phyloP scores from a whole-genome alignment of 2,113 vertebrate genomes.

The Alaudala cheleensis region DNA sequence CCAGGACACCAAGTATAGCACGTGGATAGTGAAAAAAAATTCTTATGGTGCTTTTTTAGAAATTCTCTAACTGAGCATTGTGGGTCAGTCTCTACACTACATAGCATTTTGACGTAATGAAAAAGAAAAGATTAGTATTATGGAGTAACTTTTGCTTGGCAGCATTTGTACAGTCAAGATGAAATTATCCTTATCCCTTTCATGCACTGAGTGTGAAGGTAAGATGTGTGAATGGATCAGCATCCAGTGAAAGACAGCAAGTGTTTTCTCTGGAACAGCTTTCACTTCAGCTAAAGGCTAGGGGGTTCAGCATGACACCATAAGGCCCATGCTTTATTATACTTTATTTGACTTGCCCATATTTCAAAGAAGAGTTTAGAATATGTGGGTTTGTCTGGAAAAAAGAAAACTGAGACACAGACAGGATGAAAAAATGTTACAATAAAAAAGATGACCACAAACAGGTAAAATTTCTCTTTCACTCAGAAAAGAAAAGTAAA shows the following conservation, averaged over 20 bases:
- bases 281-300: neutral
- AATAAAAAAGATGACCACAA: neutral
- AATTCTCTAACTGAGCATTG: neutral
- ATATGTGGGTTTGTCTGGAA: neutral
- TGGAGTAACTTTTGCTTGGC: neutral
- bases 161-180: neutral
- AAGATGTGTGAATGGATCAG: neutral
- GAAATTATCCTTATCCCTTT: neutral
- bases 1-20: neutral
- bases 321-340: neutral
- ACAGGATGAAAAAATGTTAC: neutral
- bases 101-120: neutral
- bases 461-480: neutral
- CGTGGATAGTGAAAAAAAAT: neutral
- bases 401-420: neutral
- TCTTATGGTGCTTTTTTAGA: neutral
- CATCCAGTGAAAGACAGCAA: neutral
- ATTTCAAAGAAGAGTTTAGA: neutral
- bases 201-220: neutral
- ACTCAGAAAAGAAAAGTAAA: neutral
- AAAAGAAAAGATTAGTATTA: neutral
- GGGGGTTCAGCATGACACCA: neutral
- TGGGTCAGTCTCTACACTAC: too few relatives aligned
- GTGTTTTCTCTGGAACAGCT: neutral
- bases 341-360: neutral